Percentiles rank a stretch among this genome's conserved stretches.
Evolutionary conservation across 2,888 invertebrate species (phyloP).

Genomic region (Troglohyphantes excavatus): DNA sequence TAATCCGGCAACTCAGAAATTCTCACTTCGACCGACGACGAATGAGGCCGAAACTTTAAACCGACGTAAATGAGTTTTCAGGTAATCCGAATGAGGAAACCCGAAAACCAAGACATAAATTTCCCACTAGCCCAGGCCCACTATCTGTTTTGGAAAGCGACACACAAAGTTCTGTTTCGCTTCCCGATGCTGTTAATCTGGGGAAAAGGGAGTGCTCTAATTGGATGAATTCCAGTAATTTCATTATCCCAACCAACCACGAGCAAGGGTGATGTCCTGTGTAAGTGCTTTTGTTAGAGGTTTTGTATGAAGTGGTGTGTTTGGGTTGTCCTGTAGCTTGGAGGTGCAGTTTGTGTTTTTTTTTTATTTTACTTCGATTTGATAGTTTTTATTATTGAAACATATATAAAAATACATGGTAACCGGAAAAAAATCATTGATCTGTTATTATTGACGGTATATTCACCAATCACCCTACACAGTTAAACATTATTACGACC

Average conservation of each 20-base stretch:
- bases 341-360: too few species aligned
- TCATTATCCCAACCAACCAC: slow-evolving; percentile 24
- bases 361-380: too few species aligned
- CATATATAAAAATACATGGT: too few species aligned
- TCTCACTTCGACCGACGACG: neutral
- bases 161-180: slow-evolving; percentile 31
- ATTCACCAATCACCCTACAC: too few species aligned
- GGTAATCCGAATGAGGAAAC: neutral
- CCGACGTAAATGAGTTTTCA: neutral
- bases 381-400: too few species aligned
- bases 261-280: slow-evolving; percentile 34
- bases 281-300: slow-evolving; percentile 48
- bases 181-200: slow-evolving; percentile 46
- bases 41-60: neutral
- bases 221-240: slow-evolving; percentile 56
- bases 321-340: neutral
- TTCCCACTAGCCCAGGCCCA: slow-evolving; percentile 4
- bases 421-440: too few species aligned
- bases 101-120: slow-evolving; percentile 22
- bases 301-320: neutral
- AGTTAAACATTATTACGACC: too few species aligned
- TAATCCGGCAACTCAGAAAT: neutral
- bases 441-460: too few species aligned
- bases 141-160: slow-evolving; percentile 50
- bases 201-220: slow-evolving; percentile 21